Conservation (phyloP, 2,888 invertebrate species). For the Cephonodes hylas region DNA sequence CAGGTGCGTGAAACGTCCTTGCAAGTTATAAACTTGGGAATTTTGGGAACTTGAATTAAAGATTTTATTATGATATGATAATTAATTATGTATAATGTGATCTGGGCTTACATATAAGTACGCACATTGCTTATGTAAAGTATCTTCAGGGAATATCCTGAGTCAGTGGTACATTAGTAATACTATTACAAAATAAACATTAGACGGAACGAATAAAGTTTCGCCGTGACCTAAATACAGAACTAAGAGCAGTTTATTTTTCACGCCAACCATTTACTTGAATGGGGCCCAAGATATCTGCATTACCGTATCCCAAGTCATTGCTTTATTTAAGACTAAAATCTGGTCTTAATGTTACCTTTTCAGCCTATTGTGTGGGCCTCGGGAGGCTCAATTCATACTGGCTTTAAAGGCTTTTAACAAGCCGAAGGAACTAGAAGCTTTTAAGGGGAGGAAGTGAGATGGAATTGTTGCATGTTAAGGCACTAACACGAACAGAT, state of each 20-base stretch:
- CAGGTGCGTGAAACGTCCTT: slow-evolving; percentile 27
- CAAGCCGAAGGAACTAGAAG: slow-evolving; percentile 64
- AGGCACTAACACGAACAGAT: slow-evolving; percentile 20
- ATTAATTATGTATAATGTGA: too few relatives aligned
- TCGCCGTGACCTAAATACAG: neutral
- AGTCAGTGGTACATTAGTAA: too few relatives aligned
- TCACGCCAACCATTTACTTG: slow-evolving; percentile 5
- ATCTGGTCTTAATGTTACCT: slow-evolving; percentile 67
- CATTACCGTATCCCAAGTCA: slow-evolving; percentile 55
- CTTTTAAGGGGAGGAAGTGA: slow-evolving; percentile 61
- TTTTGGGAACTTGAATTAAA: neutral
- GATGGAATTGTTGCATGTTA: slow-evolving; percentile 50
- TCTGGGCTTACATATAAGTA: too few relatives aligned
- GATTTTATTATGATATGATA: neutral
- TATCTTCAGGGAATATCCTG: too few relatives aligned
- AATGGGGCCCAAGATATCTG: slow-evolving; percentile 23
- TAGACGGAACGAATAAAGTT: too few relatives aligned
- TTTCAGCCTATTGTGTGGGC: slow-evolving; percentile 62
- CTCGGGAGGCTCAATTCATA: slow-evolving; percentile 58
- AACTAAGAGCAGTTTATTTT: slow-evolving; percentile 8
- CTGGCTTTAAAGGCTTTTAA: slow-evolving; percentile 62
- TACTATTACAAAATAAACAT: too few relatives aligned
- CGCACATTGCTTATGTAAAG: too few relatives aligned
- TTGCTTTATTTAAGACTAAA: slow-evolving; percentile 64
- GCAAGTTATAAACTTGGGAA: slow-evolving; percentile 14